These are phyloP conservation scores for Automeris io DNA, from an alignment of 2,888 invertebrate species.

Conservation along the genomic window DNA sequence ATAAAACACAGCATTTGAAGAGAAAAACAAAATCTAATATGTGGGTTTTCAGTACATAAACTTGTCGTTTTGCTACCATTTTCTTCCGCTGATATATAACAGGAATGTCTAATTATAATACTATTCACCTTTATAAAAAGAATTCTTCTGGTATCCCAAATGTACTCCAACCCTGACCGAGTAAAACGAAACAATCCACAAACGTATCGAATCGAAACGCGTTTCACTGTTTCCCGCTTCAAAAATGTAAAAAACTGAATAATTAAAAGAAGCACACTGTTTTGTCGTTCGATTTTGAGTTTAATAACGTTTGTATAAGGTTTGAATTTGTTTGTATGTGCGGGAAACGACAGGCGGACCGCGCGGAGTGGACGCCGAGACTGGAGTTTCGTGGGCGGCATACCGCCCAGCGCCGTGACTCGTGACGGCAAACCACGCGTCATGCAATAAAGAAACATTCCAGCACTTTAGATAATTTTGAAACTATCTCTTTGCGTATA, in stretches of 20 bases:
- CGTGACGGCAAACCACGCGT: slow-evolving; percentile 31
- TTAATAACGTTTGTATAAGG: slow-evolving; percentile 26
- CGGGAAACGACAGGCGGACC: slow-evolving; percentile 72
- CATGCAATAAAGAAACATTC: slow-evolving; percentile 49
- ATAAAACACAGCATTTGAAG: too few species aligned
- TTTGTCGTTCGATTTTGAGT: slow-evolving; percentile 20
- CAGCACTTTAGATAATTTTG: slow-evolving; percentile 3
- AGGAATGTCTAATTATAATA: too few species aligned
- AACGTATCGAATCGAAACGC: slow-evolving; percentile 40
- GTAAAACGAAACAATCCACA: slow-evolving; percentile 47
- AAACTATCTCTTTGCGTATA: not conserved
- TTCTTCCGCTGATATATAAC: too few species aligned
- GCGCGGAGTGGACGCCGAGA: slow-evolving; percentile 77
- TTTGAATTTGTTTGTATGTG: slow-evolving; percentile 32
- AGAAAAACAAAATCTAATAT: too few species aligned
- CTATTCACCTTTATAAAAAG: slow-evolving; percentile 38
- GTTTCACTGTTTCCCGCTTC: slow-evolving; percentile 47
- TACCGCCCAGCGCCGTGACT: slow-evolving; percentile 50
- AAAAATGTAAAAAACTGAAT: slow-evolving; percentile 27
- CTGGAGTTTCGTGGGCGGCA: slow-evolving; percentile 70
- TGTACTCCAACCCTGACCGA: slow-evolving; percentile 40
- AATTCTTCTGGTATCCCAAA: slow-evolving; percentile 50
- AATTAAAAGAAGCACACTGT: slow-evolving; percentile 20
- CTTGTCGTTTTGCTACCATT: too few species aligned
- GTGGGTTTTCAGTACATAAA: too few species aligned